Evolutionary conservation across 2,888 invertebrate genomes (phyloP), one percentile per base, ranked within the genome.

Genomic region (Germaria angustata): DNA sequence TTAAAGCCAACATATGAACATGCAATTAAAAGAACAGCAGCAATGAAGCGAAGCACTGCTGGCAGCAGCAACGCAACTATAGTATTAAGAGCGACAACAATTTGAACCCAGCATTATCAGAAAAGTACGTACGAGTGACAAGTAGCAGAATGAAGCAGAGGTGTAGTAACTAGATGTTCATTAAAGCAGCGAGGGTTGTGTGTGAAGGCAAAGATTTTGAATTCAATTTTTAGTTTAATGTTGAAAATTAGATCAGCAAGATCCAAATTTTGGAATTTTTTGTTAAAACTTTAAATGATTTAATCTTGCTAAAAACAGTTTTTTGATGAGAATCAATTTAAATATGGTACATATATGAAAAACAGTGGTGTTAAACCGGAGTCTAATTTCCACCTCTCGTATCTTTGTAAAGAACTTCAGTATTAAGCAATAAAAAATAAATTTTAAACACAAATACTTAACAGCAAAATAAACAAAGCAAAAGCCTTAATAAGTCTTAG

Each of bases 401-500:
- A 51, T 1, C 9, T 32, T 22, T 32, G 2, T 57, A 24, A 15
- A 39, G n/a, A 57, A 66, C 55, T 28, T 20, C 6, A 44, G 49
- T 61, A 41, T 80, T 66, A 59, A 80, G 51, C 57, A 68, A 59
- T 66, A 59, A n/a, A 79, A 78, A 59, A 41, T 39, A 24, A 46
- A 46, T 71, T 68, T 55, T 28, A 66, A 57, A 72, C 51, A 57
- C 46, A 34, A 53, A 13, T 41, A 55, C 51, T 32, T 8, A 28
- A 11, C 7, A 11, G 5, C 24, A 41, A 28, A 49, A 39, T 36
- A 17, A 49, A 17, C 8, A 44, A 59, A 28, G 28, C 15, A 68
- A 57, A 66, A 49, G 75, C 79, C 75, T 69, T 79, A 82, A 71
- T 71, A 79, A 79, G 81, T 79, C 78, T 71, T 71, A 75, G 53